Evolutionary conservation across 2,888 invertebrate genomes (phyloP), one percentile per base, ranked within the genome.

Genomic region (Catocala sponsa): DNA sequence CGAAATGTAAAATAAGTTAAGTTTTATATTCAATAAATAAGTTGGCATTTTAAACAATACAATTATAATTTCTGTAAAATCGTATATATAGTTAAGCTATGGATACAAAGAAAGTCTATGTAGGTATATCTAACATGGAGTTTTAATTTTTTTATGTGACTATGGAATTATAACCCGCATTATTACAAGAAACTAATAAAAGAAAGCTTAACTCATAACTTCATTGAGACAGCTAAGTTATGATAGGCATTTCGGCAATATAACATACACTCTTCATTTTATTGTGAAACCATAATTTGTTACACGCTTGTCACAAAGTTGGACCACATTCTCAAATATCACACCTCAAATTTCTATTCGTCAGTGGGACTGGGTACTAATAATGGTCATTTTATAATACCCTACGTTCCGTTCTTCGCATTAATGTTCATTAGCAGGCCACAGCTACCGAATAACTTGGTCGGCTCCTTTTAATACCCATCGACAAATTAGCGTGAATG

Each of bases 401-500:
- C 65, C 56, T 79, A 74, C 80, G 81, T 78, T 83, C 80, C 85
- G 87, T 90, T 91, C 87, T 88, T 87, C 80, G 84, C 85, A 91
- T 91, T 91, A 91, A 91, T 91, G 87, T 92, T 94, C 90, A 92
- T 94, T 94, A 94, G 91, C 89, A 79, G 82, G 82, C 84, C 81
- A 89, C 85, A 85, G 94, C 94, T 94, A 94, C 94, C 88, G 94
- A 92, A 93, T 91, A 93, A 91, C 88, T 91, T 89, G 90, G 89
- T 82, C 91, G 91, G 89, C 84, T 82, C 83, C 89, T 89, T 91
- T 92, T 92, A 90, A 90, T 88, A 80, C 85, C 81, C 85, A 87
- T 92, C 90, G 89, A 93, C 93, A 93, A 94, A 94, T 94, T 94
- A 94, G 92, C 94, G 88, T 89, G 89, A 86, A 91, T 90, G 94